Percentiles rank a stretch among this genome's conserved stretches.
Conservation (phyloP, 2,888 invertebrate genomes). For the Zelleria hepariella region DNA sequence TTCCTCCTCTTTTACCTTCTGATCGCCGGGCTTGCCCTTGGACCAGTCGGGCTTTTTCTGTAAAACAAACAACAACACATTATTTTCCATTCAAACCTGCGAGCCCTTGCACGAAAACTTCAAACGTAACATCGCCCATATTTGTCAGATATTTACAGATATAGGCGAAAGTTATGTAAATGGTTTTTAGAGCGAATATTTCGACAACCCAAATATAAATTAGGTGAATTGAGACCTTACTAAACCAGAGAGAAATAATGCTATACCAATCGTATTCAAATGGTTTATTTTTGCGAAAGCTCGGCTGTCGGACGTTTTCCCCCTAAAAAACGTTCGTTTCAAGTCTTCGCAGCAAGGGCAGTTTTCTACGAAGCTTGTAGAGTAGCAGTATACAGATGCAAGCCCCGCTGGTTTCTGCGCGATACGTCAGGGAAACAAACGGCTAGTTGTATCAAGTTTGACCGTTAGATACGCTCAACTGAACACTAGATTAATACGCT, state of each 20-base stretch:
- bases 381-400: neutral
- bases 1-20: slow-evolving; percentile 88
- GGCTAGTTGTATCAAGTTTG: slow-evolving; percentile 6
- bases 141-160: neutral
- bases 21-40: slow-evolving; percentile 90
- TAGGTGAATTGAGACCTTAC: too few species aligned
- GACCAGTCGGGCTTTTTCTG: slow-evolving; percentile 97
- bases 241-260: too few species aligned
- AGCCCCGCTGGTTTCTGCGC: slow-evolving; percentile 4
- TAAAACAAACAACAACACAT: slow-evolving; percentile 41
- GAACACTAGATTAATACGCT: neutral
- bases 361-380: slow-evolving; percentile 12
- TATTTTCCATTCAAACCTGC: neutral
- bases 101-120: neutral
- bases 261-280: too few species aligned
- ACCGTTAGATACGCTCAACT: slow-evolving; percentile 4
- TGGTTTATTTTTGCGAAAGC: too few species aligned
- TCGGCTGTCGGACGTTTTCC: neutral
- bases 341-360: neutral
- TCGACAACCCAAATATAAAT: too few species aligned
- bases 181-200: too few species aligned
- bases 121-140: neutral
- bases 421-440: slow-evolving; percentile 18
- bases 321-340: slow-evolving; percentile 10
- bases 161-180: too few species aligned